Evolutionary conservation across 2,113 vertebrate species (phyloP).

Genomic region (Danionella cerebrum): DNA sequence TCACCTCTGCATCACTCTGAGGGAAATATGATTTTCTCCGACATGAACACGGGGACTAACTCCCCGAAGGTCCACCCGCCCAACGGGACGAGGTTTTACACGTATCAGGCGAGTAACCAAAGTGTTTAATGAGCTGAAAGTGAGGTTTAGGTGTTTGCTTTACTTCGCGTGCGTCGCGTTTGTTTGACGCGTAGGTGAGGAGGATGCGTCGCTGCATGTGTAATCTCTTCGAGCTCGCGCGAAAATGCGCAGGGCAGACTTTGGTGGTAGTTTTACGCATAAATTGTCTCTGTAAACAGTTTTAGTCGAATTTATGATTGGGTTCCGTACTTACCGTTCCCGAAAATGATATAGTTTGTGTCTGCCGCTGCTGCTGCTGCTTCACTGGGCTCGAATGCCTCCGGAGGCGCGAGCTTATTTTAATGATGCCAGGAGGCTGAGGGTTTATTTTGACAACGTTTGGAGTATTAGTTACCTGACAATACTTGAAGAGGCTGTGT

Average conservation of each 20-base stretch:
- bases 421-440: neutral
- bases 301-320: neutral
- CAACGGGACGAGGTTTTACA: constrained; percentile 94
- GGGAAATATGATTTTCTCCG: constrained; percentile 95
- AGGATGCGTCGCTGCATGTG: neutral
- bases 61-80: constrained; percentile 93
- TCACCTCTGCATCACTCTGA: constrained; percentile 64
- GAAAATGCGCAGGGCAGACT: neutral
- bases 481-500: too few relatives aligned
- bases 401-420: neutral
- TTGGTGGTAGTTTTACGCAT: neutral
- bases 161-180: neutral
- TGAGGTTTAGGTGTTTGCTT: neutral
- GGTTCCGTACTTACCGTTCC: neutral
- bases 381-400: constrained; percentile 4
- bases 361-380: too few relatives aligned
- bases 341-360: too few relatives aligned
- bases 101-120: constrained; percentile 85
- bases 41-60: constrained; percentile 90
- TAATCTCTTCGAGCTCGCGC: neutral
- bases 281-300: neutral
- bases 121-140: neutral
- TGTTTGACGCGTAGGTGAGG: neutral
- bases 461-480: neutral
- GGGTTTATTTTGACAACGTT: neutral